phyloP scores from a whole-genome alignment of 2,113 vertebrate genomes.

The Myocastor coypus region DNA sequence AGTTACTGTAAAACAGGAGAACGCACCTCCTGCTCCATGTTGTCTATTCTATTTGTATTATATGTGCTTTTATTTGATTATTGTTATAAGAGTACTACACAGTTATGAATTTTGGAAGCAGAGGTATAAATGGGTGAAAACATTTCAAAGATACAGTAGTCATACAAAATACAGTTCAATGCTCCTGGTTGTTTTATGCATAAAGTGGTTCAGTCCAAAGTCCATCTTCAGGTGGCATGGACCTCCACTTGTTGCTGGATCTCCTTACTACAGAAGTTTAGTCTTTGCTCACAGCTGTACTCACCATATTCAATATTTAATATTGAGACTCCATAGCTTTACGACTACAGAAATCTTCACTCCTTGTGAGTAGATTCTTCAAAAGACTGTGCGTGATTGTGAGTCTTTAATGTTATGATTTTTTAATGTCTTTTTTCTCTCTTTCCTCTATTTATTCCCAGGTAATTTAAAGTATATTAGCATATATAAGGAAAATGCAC shows the following conservation, averaged over 20 bases:
- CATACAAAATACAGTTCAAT: background rate
- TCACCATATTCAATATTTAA: background rate
- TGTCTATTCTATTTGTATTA: background rate
- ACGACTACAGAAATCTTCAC: background rate
- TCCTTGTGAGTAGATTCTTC: background rate
- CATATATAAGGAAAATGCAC: too few relatives aligned
- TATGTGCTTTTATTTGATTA: background rate
- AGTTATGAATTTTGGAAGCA: background rate
- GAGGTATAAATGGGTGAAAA: too few relatives aligned
- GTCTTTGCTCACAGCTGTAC: background rate
- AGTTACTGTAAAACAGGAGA: background rate
- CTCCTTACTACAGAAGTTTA: background rate
- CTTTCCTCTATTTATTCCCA: background rate
- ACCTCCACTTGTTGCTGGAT: background rate
- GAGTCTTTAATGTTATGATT: background rate
- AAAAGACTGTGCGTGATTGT: background rate
- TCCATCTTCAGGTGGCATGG: background rate
- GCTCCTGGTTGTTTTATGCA: background rate
- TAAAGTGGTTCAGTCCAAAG: too few relatives aligned
- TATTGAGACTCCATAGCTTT: background rate
- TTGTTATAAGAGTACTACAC: background rate
- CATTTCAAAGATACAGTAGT: background rate
- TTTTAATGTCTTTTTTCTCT: background rate
- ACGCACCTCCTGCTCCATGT: background rate
- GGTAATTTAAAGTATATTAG: background rate